Evolutionary conservation across 2,113 vertebrate genomes (phyloP).

Genomic region (Oreochromis tanganicae): DNA sequence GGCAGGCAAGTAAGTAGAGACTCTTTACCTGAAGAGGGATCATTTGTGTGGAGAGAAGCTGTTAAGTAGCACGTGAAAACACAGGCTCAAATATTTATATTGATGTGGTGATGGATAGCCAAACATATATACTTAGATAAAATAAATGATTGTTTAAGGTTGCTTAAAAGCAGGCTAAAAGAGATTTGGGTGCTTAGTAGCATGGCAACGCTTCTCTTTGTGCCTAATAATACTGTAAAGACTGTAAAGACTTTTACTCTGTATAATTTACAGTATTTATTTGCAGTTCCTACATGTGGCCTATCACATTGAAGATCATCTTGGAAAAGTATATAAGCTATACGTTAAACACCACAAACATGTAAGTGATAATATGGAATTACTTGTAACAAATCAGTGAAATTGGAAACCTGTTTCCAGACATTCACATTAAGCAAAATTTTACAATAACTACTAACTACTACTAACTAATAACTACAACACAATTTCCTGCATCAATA

Average conservation of each 20-base stretch:
- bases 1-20: slow-evolving; percentile 35
- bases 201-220: not conserved
- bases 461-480: not conserved
- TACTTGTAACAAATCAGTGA: not conserved
- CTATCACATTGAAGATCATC: not conserved
- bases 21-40: slow-evolving; percentile 67
- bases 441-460: not conserved
- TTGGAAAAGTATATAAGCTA: not conserved
- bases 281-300: not conserved
- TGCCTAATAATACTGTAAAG: not conserved
- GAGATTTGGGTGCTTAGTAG: not conserved
- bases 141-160: not conserved
- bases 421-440: not conserved
- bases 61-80: not conserved
- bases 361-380: not conserved
- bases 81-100: not conserved
- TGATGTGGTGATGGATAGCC: not conserved
- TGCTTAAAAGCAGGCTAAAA: not conserved
- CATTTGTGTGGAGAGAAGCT: slow-evolving; percentile 10
- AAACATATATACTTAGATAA: not conserved
- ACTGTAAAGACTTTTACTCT: not conserved
- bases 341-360: not conserved
- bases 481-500: not conserved
- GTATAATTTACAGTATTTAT: not conserved
- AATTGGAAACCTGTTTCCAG: not conserved